Evolutionary conservation across 2,888 invertebrate genomes (phyloP).

Genomic region (Biston betularia): DNA sequence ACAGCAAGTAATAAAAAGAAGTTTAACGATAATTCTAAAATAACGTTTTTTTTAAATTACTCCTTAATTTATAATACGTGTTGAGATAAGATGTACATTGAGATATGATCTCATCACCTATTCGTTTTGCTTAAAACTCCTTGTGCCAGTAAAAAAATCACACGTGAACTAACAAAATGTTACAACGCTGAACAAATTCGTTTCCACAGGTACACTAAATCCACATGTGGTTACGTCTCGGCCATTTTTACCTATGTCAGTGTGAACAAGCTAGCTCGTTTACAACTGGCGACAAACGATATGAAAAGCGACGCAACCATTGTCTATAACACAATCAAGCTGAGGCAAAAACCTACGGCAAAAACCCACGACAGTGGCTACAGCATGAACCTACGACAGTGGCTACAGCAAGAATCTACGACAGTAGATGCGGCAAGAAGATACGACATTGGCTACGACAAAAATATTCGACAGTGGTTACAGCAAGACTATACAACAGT

Average conservation of each 20-base stretch:
- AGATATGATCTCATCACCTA: too few relatives aligned
- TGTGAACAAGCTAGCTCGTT: conserved; percentile 12
- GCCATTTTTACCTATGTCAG: conserved; percentile 24
- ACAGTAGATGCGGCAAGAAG: background rate
- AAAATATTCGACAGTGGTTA: background rate
- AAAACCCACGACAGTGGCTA: background rate
- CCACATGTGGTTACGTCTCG: conserved; percentile 22
- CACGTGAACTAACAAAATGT: background rate
- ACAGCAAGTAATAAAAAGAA: too few relatives aligned
- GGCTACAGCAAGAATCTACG: background rate
- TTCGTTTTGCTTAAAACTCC: background rate
- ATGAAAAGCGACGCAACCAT: background rate
- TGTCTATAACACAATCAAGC: background rate
- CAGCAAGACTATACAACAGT: background rate
- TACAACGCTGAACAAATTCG: background rate
- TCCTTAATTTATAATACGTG: too few relatives aligned
- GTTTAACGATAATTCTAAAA: too few relatives aligned
- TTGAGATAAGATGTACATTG: too few relatives aligned
- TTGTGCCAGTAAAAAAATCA: background rate
- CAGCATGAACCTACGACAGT: background rate
- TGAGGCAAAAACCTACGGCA: background rate
- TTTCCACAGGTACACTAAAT: conserved; percentile 24
- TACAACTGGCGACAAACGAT: background rate
- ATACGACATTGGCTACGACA: background rate
- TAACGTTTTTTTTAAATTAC: too few relatives aligned